These are phyloP conservation scores for Zosterops japonicus DNA, from an alignment of 2,113 vertebrate species.

Conservation along the genomic window DNA sequence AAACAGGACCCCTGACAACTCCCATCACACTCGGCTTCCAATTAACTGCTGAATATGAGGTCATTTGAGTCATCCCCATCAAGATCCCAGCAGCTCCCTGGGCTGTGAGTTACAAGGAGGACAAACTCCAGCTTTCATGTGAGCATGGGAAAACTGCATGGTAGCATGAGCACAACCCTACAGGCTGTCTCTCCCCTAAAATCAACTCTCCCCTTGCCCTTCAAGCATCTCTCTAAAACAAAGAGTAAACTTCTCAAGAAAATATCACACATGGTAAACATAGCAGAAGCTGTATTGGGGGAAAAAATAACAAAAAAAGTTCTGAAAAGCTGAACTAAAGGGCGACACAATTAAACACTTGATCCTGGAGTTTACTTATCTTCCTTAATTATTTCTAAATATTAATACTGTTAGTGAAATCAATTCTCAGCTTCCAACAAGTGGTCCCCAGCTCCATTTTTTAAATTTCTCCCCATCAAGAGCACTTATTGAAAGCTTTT, in stretches of 20 bases:
- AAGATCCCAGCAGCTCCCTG: neutral
- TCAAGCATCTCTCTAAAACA: neutral
- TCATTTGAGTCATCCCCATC: neutral
- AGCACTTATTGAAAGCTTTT: constrained; percentile 26
- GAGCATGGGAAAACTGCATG: neutral
- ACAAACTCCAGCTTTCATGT: neutral
- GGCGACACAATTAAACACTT: neutral
- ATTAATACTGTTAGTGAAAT: constrained; percentile 33
- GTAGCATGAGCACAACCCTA: neutral
- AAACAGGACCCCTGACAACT: neutral
- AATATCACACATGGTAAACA: neutral
- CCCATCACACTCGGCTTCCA: neutral
- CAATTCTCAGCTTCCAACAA: constrained; percentile 21
- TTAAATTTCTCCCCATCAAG: constrained; percentile 18
- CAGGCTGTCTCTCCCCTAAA: neutral
- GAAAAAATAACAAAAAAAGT: neutral
- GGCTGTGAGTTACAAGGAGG: neutral
- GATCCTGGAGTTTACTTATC: neutral
- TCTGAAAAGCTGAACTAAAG: neutral
- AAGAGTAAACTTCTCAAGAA: neutral
- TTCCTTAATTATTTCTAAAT: constrained; percentile 53
- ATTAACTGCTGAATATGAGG: neutral
- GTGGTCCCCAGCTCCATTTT: constrained; percentile 18
- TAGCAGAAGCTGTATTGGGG: neutral
- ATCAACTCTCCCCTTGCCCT: neutral